These are phyloP conservation scores for Sebastes steindachneri DNA, from an alignment of 2,797 vertebrate genomes.

Conservation along the genomic window DNA sequence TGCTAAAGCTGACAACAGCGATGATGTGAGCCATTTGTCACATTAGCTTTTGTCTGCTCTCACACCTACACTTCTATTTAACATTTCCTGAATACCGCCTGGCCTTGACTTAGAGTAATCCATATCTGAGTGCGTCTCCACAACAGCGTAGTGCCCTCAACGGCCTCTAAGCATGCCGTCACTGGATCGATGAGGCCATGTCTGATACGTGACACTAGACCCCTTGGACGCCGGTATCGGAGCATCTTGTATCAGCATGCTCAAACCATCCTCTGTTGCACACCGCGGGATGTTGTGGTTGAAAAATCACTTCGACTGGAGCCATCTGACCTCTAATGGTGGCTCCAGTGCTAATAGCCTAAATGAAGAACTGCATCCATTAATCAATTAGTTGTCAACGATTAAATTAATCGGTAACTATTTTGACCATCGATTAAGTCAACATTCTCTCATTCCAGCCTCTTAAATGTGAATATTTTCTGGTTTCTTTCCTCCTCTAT, in stretches of 20 bases:
- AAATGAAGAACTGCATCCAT: no score
- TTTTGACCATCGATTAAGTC: no score
- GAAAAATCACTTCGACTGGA: not conserved
- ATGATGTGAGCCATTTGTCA: not conserved
- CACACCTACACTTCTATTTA: not conserved
- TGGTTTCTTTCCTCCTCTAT: no score
- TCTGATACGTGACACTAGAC: conserved; percentile 34
- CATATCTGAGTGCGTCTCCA: not conserved
- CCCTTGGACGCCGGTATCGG: conserved; percentile 3
- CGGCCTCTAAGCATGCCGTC: conserved; percentile 17
- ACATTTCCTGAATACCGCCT: not conserved
- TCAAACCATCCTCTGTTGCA: not conserved
- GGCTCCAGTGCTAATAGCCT: not conserved
- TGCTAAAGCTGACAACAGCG: not conserved
- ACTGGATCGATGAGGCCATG: conserved; percentile 1
- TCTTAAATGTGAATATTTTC: no score
- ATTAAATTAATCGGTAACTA: no score
- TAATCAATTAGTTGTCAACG: no score
- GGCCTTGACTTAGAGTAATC: not conserved
- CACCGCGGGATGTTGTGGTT: not conserved
- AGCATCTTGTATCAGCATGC: conserved; percentile 23
- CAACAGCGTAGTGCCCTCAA: not conserved
- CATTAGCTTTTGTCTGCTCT: not conserved
- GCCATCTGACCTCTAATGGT: not conserved
- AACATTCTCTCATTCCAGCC: no score